Evolutionary conservation across 2,797 vertebrate species (phyloP).

Genomic region (Spinibarbus caldwelli): DNA sequence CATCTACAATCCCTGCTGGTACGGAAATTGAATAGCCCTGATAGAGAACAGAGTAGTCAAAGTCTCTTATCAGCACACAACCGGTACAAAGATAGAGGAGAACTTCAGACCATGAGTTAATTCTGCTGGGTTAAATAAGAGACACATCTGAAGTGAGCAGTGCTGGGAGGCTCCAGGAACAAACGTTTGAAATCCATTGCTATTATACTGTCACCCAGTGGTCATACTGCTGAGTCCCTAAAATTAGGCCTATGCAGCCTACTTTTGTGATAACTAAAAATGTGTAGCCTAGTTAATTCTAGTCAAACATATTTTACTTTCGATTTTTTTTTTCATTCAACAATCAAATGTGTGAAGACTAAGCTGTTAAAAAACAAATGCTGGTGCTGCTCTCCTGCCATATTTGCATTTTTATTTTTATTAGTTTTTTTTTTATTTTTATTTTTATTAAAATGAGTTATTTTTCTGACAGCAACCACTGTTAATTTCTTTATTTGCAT

Average conservation of each 20-base stretch:
- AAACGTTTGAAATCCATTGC: neutral
- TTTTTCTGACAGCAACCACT: neutral
- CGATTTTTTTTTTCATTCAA: neutral
- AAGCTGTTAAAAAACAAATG: neutral
- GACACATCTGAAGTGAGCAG: too few relatives aligned
- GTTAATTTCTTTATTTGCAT: neutral
- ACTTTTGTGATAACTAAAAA: neutral
- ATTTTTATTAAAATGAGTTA: too few relatives aligned
- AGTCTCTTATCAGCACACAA: too few relatives aligned
- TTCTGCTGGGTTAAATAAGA: neutral
- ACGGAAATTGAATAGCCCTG: neutral
- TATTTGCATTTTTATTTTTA: neutral
- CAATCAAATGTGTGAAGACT: neutral
- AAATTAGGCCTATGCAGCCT: neutral
- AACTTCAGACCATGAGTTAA: neutral
- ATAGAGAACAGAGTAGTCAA: neutral
- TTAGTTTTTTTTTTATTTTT: neutral
- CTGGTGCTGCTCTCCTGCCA: neutral
- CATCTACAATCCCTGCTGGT: too few relatives aligned
- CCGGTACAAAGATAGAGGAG: too few relatives aligned
- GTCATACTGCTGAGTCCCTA: neutral
- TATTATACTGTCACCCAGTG: conserved; percentile 28
- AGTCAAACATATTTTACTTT: neutral
- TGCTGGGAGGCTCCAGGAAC: neutral
- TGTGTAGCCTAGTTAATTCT: neutral